Conservation (phyloP, 2,888 invertebrate species). For the Drosophila pseudotakahashii region DNA sequence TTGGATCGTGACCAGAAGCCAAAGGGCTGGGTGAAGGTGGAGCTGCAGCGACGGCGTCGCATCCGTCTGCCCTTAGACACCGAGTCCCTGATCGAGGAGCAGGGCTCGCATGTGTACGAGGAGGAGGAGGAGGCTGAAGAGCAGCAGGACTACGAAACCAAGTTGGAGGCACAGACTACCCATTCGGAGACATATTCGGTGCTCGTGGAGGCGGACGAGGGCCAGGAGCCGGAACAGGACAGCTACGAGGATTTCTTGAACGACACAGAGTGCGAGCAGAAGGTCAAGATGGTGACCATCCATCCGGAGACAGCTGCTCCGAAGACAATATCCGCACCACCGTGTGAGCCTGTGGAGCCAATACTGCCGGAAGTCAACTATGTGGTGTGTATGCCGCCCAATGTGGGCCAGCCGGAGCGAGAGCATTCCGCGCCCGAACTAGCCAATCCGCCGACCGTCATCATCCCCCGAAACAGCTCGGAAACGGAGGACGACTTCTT, state of each 20-base stretch:
- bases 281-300: conserved; percentile 54
- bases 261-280: conserved; percentile 50
- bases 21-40: conserved; percentile 61
- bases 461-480: conserved; percentile 4
- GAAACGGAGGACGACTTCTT: conserved; percentile 82
- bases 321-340: conserved; percentile 20
- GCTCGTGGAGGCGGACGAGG: conserved; percentile 68
- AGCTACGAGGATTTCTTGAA: conserved; percentile 57
- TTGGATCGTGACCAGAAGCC: conserved; percentile 63
- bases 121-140: conserved; percentile 67
- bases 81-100: conserved; percentile 46
- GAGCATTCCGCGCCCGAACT: conserved; percentile 3
- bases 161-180: conserved; percentile 62
- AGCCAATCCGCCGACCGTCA: not conserved
- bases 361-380: conserved; percentile 55
- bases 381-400: conserved; percentile 61
- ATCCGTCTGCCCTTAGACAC: conserved; percentile 19
- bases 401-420: conserved; percentile 41
- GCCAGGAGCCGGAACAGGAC: conserved; percentile 40
- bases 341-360: conserved; percentile 28
- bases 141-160: conserved; percentile 57
- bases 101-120: conserved; percentile 51
- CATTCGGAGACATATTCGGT: conserved; percentile 70
- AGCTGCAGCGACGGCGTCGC: conserved; percentile 46
- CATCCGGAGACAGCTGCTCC: conserved; percentile 31